Evolutionary conservation across 2,113 vertebrate genomes (phyloP).

Genomic region (Copsychus sechellarum): DNA sequence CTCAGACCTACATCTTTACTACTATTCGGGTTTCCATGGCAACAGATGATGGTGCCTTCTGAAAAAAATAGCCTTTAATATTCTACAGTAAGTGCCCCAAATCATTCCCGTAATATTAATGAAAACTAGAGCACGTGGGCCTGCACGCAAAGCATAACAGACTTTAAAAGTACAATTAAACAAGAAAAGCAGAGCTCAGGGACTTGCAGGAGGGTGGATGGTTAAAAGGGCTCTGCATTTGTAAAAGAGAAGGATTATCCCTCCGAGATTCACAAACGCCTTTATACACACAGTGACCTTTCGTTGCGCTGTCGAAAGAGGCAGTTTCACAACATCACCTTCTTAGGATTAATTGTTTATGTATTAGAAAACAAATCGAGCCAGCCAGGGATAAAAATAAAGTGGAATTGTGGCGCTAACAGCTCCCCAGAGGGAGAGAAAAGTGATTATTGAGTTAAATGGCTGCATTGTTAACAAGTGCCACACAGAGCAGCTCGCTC

Average conservation of each 20-base stretch:
- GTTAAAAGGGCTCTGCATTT: neutral
- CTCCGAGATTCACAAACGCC: neutral
- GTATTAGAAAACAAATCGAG: slow-evolving; percentile 68
- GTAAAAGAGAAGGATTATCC: neutral
- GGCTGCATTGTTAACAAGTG: slow-evolving; percentile 56
- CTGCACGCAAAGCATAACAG: neutral
- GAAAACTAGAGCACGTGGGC: neutral
- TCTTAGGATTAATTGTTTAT: slow-evolving; percentile 64
- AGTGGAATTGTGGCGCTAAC: slow-evolving; percentile 56
- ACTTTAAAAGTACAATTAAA: neutral
- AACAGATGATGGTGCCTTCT: slow-evolving; percentile 62
- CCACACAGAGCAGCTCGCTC: slow-evolving; percentile 13
- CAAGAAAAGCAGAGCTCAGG: neutral
- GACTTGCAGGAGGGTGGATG: neutral
- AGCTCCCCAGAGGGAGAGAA: slow-evolving; percentile 60
- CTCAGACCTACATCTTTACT: slow-evolving; percentile 50
- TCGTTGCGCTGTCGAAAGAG: neutral
- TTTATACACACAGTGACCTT: neutral
- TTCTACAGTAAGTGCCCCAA: slow-evolving; percentile 55
- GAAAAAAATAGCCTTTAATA: slow-evolving; percentile 40
- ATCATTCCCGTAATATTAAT: slow-evolving; percentile 13
- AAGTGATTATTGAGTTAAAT: slow-evolving; percentile 70
- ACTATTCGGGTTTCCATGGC: slow-evolving; percentile 71
- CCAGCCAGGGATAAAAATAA: slow-evolving; percentile 61
- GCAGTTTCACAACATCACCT: neutral